phyloP scores from a whole-genome alignment of 2,888 invertebrate genomes.

The Endotricha flammealis region DNA sequence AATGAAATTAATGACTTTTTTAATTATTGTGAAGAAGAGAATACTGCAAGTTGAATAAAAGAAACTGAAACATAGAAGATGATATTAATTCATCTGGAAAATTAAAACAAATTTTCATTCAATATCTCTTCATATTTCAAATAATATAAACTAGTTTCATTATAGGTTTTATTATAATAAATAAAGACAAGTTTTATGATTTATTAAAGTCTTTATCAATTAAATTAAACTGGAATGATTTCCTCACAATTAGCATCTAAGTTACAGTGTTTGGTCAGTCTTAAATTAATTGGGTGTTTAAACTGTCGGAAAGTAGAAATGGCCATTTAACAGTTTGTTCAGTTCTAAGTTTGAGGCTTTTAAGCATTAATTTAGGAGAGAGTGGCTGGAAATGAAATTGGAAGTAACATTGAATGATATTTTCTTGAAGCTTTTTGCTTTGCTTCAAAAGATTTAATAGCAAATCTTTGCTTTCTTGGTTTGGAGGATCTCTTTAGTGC shows the following conservation, averaged over 20 bases:
- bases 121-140: too few relatives aligned
- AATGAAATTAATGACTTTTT: too few relatives aligned
- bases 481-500: conserved; percentile 22
- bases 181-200: too few relatives aligned
- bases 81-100: too few relatives aligned
- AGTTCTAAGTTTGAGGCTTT: background rate
- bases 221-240: background rate
- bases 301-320: conserved; percentile 7
- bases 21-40: too few relatives aligned
- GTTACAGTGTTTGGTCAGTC: conserved; percentile 3
- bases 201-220: background rate
- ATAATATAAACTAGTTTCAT: too few relatives aligned
- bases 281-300: conserved; percentile 7
- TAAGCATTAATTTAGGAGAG: background rate
- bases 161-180: too few relatives aligned
- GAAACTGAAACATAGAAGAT: too few relatives aligned
- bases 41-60: too few relatives aligned
- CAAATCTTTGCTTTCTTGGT: conserved; percentile 31
- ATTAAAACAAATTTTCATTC: too few relatives aligned
- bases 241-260: conserved; percentile 7
- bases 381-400: background rate
- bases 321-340: conserved; percentile 2
- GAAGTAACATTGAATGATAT: too few relatives aligned
- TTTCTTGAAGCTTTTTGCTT: conserved; percentile 28
- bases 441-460: conserved; percentile 35